Evolutionary conservation across 2,888 invertebrate species (phyloP), one percentile per base, ranked within the genome.

Genomic region (Nudaria mundana): DNA sequence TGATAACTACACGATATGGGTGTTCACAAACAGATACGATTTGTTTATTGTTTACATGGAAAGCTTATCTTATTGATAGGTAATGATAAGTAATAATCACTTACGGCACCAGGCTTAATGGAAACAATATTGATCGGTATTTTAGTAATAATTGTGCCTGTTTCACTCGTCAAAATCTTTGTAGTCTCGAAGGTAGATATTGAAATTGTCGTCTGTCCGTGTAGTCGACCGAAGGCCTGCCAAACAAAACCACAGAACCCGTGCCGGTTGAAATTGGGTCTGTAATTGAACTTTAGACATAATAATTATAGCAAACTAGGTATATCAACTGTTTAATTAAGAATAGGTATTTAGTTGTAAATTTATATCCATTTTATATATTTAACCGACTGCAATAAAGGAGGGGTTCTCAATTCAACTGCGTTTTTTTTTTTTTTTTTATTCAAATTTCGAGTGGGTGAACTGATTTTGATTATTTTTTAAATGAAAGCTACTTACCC

Each of bases 131-230:
- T 28, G 32, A 38, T 38, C 20, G 26, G 32, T 38, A 30, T 33
- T 5, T 24, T 11, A 10, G 5, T 33, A 29, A 39, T 39, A 39
- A 39, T 24, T 29, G 10, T 33, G 20, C 16, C 29, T 39, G 29
- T 33, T 33, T 33, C 29, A 33, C 29, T 22, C 10, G n/a, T n/a
- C n/a, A n/a, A n/a, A n/a, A n/a, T n/a, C 29, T 29, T 33, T 10
- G 11, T 5, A 3, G 25, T 23, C 28, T 16, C 37, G 26, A 37
- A 37, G 7, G 37, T 29, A 33, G n/a, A n/a, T 30, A 29, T 5
- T 5, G 33, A 30, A 25, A 33, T 13, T 29, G 33, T 33, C 32
- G 32, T 39, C 15, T 39, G 32, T 39, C 15, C 33, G 32, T 29
- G n/a, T 18, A 18, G 33, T 33, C 5, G 10, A 11, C 15, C 11